Conservation (phyloP, 1,140 invertebrate species). For the Halesus radiatus region DNA sequence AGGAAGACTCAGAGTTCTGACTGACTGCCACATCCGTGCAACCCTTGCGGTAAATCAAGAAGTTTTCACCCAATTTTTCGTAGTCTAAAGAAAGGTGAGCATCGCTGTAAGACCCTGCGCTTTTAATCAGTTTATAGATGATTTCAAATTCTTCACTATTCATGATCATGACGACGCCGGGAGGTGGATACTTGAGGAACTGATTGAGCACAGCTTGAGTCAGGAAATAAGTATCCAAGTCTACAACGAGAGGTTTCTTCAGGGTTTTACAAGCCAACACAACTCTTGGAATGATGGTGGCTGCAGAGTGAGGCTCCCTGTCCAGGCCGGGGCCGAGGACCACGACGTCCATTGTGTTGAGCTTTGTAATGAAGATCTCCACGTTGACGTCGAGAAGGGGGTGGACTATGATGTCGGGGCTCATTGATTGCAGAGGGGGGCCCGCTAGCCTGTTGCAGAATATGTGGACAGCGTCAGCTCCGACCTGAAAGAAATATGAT, state of each 20-base stretch:
- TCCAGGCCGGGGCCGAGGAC: slow-evolving; percentile 85
- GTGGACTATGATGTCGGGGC: slow-evolving; percentile 87
- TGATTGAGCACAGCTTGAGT: slow-evolving; percentile 65
- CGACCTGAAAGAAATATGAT: slow-evolving; percentile 60
- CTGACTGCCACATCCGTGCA: slow-evolving; percentile 56
- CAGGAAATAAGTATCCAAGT: slow-evolving; percentile 83
- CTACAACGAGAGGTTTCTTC: slow-evolving; percentile 79
- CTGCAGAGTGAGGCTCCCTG: slow-evolving; percentile 67
- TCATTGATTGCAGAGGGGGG: slow-evolving; percentile 82
- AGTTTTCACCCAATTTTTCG: slow-evolving; percentile 32
- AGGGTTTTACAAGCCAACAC: slow-evolving; percentile 63
- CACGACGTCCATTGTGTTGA: slow-evolving; percentile 77
- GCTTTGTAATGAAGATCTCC: slow-evolving; percentile 64
- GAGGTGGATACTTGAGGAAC: slow-evolving; percentile 45
- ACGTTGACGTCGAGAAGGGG: slow-evolving; percentile 74
- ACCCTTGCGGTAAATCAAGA: slow-evolving; percentile 39
- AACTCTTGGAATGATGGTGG: slow-evolving; percentile 61
- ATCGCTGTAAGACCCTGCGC: slow-evolving; percentile 30
- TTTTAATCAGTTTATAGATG: slow-evolving; percentile 36
- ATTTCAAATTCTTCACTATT: slow-evolving; percentile 80
- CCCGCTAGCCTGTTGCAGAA: slow-evolving; percentile 80
- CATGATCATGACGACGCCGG: slow-evolving; percentile 79
- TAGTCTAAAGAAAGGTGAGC: slow-evolving; percentile 40
- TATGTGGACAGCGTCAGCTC: slow-evolving; percentile 82
- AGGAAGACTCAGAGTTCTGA: slow-evolving; percentile 64